Base-by-base conservation (phyloP, 2,888 invertebrate genomes). In the Hyppa rectilinea region DNA sequence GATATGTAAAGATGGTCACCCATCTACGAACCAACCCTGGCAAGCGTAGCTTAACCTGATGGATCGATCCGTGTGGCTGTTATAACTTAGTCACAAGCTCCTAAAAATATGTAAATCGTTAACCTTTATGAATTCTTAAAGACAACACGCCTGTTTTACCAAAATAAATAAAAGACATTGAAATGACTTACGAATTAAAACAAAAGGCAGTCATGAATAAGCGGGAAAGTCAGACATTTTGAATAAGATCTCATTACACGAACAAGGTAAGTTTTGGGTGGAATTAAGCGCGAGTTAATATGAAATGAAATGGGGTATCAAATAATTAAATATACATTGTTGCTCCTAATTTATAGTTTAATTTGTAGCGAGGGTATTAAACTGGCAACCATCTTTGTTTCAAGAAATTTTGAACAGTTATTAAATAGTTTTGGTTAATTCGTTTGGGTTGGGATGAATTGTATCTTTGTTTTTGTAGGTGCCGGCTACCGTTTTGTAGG, bases 291-390 rank as follows among this genome's bases (percentile, higher is more conserved):
- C 36, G 47, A 73, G 50, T 81, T 80, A 82, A 77, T 75, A 76
- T 70, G 62, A 75, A 74, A 75, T 71, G 75, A 78, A 75, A 75
- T 49, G 63, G 56, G 62, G 73, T 74, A 72, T 84, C 62, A 85
- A 83, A 78, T 79, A 83, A 78, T 83, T 79, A 84, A 85, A 83
- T 75, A 79, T 75, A 81, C 85, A 80, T 71, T 81, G 82, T 81
- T 77, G 72, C 79, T 43, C 7, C 56, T 75, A 75, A 78, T 82
- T 85, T 82, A 75, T 76, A 72, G 72, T 80, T 81, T 83, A 71
- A 82, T 81, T 82, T 74, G 66, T 67, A 78, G 69, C 65, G 26
- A 14, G 43, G 80, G 61, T 63, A 52, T 76, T 61, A 64, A 69
- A 60, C 36, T 12, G 71, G 29, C 63, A 43, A 38, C 66, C 63